These are phyloP conservation scores for Anoura caudifer DNA, from an alignment of 2,113 vertebrate genomes.

Conservation along the genomic window DNA sequence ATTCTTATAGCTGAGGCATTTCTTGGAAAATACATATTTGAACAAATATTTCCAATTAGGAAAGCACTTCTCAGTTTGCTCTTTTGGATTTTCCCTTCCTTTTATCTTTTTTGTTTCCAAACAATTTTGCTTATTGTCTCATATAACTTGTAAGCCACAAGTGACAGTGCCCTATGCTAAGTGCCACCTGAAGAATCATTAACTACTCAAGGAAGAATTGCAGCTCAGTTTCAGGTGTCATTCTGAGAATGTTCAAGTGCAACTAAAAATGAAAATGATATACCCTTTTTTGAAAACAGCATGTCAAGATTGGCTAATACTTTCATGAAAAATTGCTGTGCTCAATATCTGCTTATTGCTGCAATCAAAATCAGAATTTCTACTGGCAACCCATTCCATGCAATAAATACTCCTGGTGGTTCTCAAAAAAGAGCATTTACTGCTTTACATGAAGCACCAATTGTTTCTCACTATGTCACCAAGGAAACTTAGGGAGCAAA, in stretches of 20 bases:
- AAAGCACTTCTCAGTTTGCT: background rate
- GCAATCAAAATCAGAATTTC: background rate
- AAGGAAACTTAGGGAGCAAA: background rate
- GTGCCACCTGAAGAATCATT: background rate
- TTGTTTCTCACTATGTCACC: background rate
- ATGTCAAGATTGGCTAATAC: background rate
- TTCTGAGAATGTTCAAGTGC: background rate
- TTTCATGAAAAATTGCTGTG: constrained; percentile 10
- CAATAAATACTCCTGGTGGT: background rate
- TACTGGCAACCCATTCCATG: background rate
- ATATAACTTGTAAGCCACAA: background rate
- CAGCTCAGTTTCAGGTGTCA: background rate
- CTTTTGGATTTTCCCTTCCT: background rate
- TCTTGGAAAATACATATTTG: background rate
- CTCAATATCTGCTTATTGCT: constrained; percentile 17
- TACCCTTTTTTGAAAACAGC: background rate
- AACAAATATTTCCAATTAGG: background rate
- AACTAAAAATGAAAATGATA: background rate
- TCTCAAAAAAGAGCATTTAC: background rate
- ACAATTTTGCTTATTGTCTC: background rate
- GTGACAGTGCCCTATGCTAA: background rate
- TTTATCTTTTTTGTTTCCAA: background rate
- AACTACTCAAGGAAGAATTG: background rate
- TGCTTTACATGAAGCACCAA: background rate
- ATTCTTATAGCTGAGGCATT: background rate